Conservation (phyloP, 2,113 vertebrate genomes). For the Gasterosteus aculeatus region DNA sequence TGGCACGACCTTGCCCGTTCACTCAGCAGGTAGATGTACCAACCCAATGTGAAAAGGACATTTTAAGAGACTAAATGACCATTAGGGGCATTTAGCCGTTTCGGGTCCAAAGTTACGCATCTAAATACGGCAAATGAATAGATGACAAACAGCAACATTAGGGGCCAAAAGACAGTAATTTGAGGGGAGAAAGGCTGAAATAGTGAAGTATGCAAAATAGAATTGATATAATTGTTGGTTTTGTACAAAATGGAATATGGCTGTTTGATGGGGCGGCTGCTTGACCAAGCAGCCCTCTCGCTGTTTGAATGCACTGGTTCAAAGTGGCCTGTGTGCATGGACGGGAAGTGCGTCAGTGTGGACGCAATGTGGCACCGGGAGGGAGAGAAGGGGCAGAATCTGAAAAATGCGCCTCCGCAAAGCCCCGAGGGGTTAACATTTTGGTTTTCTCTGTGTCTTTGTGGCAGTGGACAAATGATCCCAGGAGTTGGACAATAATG, state of each 20-base stretch:
- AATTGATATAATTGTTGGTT: slow-evolving; percentile 60
- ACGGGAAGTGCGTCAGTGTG: slow-evolving; percentile 73
- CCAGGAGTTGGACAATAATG: slow-evolving; percentile 89
- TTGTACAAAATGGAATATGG: slow-evolving; percentile 63
- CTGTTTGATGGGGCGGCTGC: slow-evolving; percentile 54
- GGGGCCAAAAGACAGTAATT: slow-evolving; percentile 44
- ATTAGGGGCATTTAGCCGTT: slow-evolving; percentile 70
- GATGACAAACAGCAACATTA: slow-evolving; percentile 60
- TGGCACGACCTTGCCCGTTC: slow-evolving; percentile 84
- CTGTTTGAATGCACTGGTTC: slow-evolving; percentile 69
- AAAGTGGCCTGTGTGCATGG: slow-evolving; percentile 63
- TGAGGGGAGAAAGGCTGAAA: slow-evolving; percentile 38
- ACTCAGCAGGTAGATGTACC: slow-evolving; percentile 76
- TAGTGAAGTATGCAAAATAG: slow-evolving; percentile 44
- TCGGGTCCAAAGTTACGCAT: slow-evolving; percentile 66
- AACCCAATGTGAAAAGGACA: slow-evolving; percentile 74
- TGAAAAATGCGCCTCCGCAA: slow-evolving; percentile 81
- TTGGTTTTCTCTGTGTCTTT: slow-evolving; percentile 82
- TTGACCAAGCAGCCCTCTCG: slow-evolving; percentile 63
- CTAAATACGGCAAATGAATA: slow-evolving; percentile 45
- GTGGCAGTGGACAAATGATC: slow-evolving; percentile 87
- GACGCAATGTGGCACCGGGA: slow-evolving; percentile 61
- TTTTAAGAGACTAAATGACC: slow-evolving; percentile 79
- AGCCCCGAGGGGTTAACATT: slow-evolving; percentile 82
- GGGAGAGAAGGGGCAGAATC: slow-evolving; percentile 77